Evolutionary conservation across 2,888 invertebrate species (phyloP).

Genomic region (Ochropacha duplaris): DNA sequence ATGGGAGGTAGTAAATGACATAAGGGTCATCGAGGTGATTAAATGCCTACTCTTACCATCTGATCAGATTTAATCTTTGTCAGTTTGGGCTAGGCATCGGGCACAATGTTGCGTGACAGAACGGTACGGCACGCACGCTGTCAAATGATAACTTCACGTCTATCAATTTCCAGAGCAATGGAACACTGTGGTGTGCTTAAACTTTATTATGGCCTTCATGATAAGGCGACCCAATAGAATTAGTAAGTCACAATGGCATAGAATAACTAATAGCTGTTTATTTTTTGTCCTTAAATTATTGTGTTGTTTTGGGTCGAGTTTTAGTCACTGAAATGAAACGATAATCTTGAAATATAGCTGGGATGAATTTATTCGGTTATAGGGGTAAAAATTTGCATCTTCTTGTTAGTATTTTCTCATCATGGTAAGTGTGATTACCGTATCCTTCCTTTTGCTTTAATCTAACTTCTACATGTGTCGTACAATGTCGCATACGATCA

Average conservation of each 20-base stretch:
- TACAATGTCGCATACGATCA: no score
- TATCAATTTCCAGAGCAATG: slow-evolving; percentile 79
- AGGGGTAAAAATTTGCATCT: background rate
- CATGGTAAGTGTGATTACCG: background rate
- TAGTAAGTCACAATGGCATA: slow-evolving; percentile 43
- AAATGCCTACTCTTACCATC: slow-evolving; percentile 4
- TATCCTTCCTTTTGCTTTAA: no score
- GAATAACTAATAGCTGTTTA: slow-evolving; percentile 46
- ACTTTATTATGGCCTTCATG: slow-evolving; percentile 61
- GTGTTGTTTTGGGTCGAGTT: slow-evolving; percentile 26
- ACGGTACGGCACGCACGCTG: slow-evolving; percentile 72
- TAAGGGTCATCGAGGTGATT: background rate
- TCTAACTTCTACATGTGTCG: no score
- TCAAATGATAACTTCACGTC: slow-evolving; percentile 81
- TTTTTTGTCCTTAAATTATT: slow-evolving; percentile 29
- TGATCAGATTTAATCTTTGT: slow-evolving; percentile 46
- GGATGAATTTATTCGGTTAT: background rate
- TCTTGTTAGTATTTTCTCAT: background rate
- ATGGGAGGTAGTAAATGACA: no score
- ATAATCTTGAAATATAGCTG: background rate
- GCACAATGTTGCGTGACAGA: slow-evolving; percentile 69
- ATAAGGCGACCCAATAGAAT: slow-evolving; percentile 63
- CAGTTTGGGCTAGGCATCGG: slow-evolving; percentile 57
- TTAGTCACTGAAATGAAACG: background rate
- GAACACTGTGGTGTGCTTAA: slow-evolving; percentile 55